A percentile compares a stretch with the other conserved stretches of the same genome.
Conservation (phyloP, 2,888 invertebrate genomes). For the Polymixis flavicincta region DNA sequence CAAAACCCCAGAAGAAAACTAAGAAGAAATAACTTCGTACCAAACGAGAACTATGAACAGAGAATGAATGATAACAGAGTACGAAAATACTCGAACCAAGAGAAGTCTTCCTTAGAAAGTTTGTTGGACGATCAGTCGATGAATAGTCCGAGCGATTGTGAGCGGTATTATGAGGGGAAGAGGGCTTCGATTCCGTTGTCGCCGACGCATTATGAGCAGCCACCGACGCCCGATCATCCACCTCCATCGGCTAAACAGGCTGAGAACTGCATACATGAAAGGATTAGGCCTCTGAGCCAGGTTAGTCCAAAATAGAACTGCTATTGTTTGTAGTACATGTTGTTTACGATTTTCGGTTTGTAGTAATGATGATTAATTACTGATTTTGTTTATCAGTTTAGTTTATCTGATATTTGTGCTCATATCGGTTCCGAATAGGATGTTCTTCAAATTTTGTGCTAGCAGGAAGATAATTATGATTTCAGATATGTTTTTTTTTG, state of each 20-base stretch:
- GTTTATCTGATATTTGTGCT: slow-evolving; percentile 28
- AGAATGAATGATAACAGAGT: slow-evolving; percentile 82
- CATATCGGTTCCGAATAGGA: slow-evolving; percentile 8
- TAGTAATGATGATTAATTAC: slow-evolving; percentile 35
- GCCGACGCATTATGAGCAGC: slow-evolving; percentile 97
- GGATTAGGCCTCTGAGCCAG: slow-evolving; percentile 97
- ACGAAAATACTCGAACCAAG: slow-evolving; percentile 89
- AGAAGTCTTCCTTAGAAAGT: slow-evolving; percentile 91
- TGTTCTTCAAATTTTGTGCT: slow-evolving; percentile 9
- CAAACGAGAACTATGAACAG: slow-evolving; percentile 92
- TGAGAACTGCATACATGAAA: slow-evolving; percentile 96
- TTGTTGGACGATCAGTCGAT: slow-evolving; percentile 90
- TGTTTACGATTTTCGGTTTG: slow-evolving; percentile 34
- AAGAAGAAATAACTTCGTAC: slow-evolving; percentile 90
- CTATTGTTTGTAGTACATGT: slow-evolving; percentile 46
- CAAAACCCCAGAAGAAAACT: slow-evolving; percentile 94
- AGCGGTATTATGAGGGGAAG: slow-evolving; percentile 83
- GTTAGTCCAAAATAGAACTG: slow-evolving; percentile 91
- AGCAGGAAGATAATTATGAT: slow-evolving; percentile 15
- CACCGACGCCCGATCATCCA: slow-evolving; percentile 98
- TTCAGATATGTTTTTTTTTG: slow-evolving; percentile 14
- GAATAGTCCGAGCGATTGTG: slow-evolving; percentile 88
- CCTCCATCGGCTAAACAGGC: slow-evolving; percentile 97
- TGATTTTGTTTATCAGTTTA: slow-evolving; percentile 12
- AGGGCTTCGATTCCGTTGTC: slow-evolving; percentile 93